phyloP scores from a whole-genome alignment of 2,888 invertebrate genomes.

The Hirtodrosophila alboralis region DNA sequence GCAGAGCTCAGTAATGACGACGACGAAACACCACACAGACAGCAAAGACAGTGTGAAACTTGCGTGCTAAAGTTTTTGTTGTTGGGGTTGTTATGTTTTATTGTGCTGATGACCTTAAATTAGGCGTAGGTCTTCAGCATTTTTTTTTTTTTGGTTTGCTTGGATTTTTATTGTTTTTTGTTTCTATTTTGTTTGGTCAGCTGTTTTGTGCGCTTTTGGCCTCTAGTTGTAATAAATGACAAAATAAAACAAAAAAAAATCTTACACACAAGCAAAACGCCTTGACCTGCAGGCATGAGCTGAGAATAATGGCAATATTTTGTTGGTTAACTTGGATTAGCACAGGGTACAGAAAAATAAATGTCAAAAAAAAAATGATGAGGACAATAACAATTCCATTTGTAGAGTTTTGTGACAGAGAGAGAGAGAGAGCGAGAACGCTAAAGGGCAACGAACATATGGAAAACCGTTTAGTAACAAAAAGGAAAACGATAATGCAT shows the following conservation, averaged over 20 bases:
- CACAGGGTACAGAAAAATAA: slow-evolving; percentile 42
- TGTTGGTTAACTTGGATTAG: slow-evolving; percentile 47
- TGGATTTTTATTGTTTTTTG: slow-evolving; percentile 34
- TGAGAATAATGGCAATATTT: slow-evolving; percentile 45
- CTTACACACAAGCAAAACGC: slow-evolving; percentile 44
- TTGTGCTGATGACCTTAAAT: slow-evolving; percentile 82
- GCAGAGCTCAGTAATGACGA: slow-evolving; percentile 36
- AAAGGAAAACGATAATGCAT: slow-evolving; percentile 20
- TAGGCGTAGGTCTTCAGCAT: slow-evolving; percentile 67
- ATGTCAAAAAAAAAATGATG: slow-evolving; percentile 18
- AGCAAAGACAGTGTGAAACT: slow-evolving; percentile 60
- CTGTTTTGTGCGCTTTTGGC: slow-evolving; percentile 58
- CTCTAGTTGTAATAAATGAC: slow-evolving; percentile 66
- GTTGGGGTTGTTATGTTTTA: slow-evolving; percentile 66
- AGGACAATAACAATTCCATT: slow-evolving; percentile 49
- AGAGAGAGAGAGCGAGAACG: slow-evolving; percentile 11
- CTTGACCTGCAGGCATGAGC: slow-evolving; percentile 50
- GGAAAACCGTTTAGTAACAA: slow-evolving; percentile 23
- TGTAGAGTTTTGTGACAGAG: slow-evolving; percentile 6
- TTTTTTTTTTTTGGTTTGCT: slow-evolving; percentile 35
- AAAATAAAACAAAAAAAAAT: slow-evolving; percentile 49
- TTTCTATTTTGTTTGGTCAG: slow-evolving; percentile 51
- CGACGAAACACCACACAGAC: too few species aligned
- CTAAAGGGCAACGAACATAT: slow-evolving; percentile 30
- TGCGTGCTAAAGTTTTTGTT: slow-evolving; percentile 58